Evolutionary conservation across 2,888 invertebrate species (phyloP).

Genomic region (Agrypnus murinus): DNA sequence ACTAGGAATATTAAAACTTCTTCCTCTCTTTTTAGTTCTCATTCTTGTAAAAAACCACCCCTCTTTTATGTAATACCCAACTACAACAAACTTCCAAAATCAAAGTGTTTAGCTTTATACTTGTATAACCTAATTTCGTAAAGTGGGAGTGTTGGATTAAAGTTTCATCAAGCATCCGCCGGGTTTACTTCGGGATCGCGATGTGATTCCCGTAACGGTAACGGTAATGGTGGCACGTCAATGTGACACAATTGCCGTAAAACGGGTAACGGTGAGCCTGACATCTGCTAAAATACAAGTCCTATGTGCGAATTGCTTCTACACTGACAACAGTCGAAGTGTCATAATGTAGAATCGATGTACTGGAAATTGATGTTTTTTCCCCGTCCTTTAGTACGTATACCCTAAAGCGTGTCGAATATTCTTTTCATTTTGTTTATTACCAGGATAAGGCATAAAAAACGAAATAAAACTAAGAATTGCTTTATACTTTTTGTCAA

Average conservation of each 20-base stretch:
- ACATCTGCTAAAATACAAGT: constrained; percentile 44
- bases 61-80: no score
- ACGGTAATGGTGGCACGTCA: constrained; percentile 42
- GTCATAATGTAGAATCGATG: constrained; percentile 41
- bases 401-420: no score
- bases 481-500: no score
- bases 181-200: constrained; percentile 25
- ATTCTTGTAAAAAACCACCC: not conserved
- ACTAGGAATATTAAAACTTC: no score
- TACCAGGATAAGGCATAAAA: no score
- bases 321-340: constrained; percentile 34
- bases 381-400: no score
- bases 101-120: constrained; percentile 22
- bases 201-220: constrained; percentile 35
- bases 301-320: constrained; percentile 42
- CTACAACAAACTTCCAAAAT: constrained; percentile 15
- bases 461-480: no score
- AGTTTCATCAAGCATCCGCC: constrained; percentile 41
- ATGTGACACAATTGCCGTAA: constrained; percentile 37
- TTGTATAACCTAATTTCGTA: constrained; percentile 31
- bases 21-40: no score
- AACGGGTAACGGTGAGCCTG: no score
- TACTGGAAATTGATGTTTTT: constrained; percentile 38
- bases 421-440: no score
- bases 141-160: constrained; percentile 31